Base-by-base conservation (phyloP, 2,113 vertebrate genomes). In the Phodopus roborovskii region DNA sequence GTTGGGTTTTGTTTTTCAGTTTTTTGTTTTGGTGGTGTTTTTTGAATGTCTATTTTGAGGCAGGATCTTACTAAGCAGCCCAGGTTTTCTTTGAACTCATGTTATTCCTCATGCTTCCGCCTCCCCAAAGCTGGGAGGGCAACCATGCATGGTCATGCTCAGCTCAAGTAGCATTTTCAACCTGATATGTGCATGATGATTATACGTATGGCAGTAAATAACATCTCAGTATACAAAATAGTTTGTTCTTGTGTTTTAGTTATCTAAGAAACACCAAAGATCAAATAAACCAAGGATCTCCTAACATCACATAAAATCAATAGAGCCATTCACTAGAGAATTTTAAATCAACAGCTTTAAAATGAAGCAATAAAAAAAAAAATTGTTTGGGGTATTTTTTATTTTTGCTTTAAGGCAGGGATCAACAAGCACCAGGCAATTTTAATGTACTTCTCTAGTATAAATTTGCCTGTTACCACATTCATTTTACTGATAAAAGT, bases 401-500 rank as follows among this genome's bases (percentile, higher is more conserved):
- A 6, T 58, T 88, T 81, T 83, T 93, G 26, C 62, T 85, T 53
- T 16, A 28, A 45, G 5, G 36, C 1, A 83, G 2, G 36, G n/a
- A 48, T 12, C 3, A 92, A 91, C 19, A 95, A 95, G n/a, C 13
- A 94, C 4, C 5, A 58, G 48, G 39, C 8, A 95, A 95, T 84
- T 95, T 33, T 93, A 26, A 90, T 70, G 17, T 64, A 62, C 9
- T 88, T 74, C n/a, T 11, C 24, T 39, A 36, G 15, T 86, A 77
- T 5, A 94, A 39, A 73, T 36, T 12, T 92, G 42, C 28, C 13
- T 95, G 33, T 33, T 17, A 94, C 19, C 30, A 88, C 68, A 86
- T 24, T 89, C 64, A 79, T 60, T 93, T 96, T 73, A 92, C 4
- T 95, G 50, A 94, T 79, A 26, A 93, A 33, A n/a, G 45, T 81